Base-by-base conservation (phyloP, 2,888 invertebrate species). In the Limnephilus auricula region DNA sequence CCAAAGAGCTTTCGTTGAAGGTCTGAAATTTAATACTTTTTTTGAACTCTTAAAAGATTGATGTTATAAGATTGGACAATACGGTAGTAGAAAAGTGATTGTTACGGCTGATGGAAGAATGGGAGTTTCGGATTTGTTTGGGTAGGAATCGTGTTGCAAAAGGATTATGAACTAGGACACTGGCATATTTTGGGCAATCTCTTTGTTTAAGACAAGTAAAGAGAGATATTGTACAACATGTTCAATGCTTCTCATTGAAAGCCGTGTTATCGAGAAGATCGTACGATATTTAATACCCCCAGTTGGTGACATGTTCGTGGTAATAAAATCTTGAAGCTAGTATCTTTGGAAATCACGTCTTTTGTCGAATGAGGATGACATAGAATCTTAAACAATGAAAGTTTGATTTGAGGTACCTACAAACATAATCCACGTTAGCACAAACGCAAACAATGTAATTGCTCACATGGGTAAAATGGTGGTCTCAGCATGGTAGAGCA, bases 121-220 rank as follows among this genome's bases (percentile, higher is more conserved):
- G 13, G 10, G 79, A 15, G 40, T 89, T 79, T 89, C n/a, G 79
- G 79, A 13, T 89, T 79, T 89, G 79, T 89, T 89, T 89, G 89
- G 37, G 37, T n/a, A 89, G 79, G 89, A 89, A 78, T 89, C 89
- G 32, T 79, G 30, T 89, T 89, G 89, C 89, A 89, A 80, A 89
- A 89, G 89, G 89, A 89, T 89, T 89, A 89, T 40, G 15, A 18
- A 40, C 25, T 85, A 85, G 25, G n/a, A 85, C 34, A n/a, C 82
- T 82, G 82, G 25, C 6, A 37, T 65, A 25, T 85, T 85, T 85
- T 45, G 37, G 40, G n/a, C 34, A 85, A 85, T 82, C 34, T 32
- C 25, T 82, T 82, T 82, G 6, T 82, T 82, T 34, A 82, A 82
- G 13, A 25, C 34, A 25, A 32, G 82, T 2, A 82, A 34, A 82